These are phyloP conservation scores for Bedellia somnulentella DNA, from an alignment of 2,888 invertebrate species.

Conservation along the genomic window DNA sequence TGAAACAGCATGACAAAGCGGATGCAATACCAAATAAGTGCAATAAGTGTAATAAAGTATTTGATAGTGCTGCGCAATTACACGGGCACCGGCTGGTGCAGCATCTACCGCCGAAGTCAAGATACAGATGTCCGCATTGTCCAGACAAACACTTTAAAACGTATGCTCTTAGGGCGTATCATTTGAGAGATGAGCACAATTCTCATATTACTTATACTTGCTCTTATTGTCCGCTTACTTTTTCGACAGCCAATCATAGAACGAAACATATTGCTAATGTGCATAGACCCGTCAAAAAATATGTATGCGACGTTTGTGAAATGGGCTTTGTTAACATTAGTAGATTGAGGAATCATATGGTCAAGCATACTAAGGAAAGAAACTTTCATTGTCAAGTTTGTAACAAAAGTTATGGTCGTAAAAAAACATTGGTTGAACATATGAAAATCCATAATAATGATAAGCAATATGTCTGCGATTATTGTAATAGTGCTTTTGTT, in stretches of 20 bases:
- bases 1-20: not conserved
- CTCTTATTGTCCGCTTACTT: constrained; percentile 22
- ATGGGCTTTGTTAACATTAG: not conserved
- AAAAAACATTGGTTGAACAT: constrained; percentile 36
- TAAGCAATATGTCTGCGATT: constrained; percentile 28
- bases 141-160: constrained; percentile 19
- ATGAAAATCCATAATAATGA: constrained; percentile 43
- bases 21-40: not conserved
- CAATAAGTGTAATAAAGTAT: not conserved
- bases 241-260: constrained; percentile 29
- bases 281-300: constrained; percentile 18
- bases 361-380: constrained; percentile 31
- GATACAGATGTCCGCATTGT: constrained; percentile 6
- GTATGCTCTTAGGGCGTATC: constrained; percentile 23
- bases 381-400: constrained; percentile 36
- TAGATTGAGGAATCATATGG: constrained; percentile 15
- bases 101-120: constrained; percentile 4
- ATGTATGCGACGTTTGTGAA: constrained; percentile 4
- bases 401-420: constrained; percentile 36
- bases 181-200: constrained; percentile 24
- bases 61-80: not conserved
- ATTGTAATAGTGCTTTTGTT: constrained; percentile 39
- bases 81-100: constrained; percentile 1
- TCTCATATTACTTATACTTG: constrained; percentile 26
- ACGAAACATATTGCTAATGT: constrained; percentile 33